phyloP scores from a whole-genome alignment of 1,140 invertebrate species.

The Papilio xuthus region DNA sequence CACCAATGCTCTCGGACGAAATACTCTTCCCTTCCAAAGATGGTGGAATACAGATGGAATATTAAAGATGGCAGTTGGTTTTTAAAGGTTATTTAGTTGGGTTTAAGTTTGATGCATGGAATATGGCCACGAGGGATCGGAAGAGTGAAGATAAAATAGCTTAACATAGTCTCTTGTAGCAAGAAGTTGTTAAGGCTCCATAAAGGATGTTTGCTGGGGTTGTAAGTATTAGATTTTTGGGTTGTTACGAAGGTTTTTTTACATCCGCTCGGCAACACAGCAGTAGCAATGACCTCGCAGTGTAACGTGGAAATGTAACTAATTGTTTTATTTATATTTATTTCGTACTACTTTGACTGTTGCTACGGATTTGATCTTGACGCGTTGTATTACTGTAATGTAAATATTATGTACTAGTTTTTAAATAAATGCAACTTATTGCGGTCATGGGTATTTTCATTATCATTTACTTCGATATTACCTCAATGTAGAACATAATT shows the following conservation, averaged over 20 bases:
- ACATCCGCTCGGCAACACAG: slow-evolving; percentile 58
- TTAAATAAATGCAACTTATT: slow-evolving; percentile 75
- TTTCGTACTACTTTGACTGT: slow-evolving; percentile 78
- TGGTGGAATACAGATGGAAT: not conserved
- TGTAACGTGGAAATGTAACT: slow-evolving; percentile 49
- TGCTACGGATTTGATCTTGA: slow-evolving; percentile 79
- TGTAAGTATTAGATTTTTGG: slow-evolving; percentile 34
- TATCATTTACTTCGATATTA: slow-evolving; percentile 40
- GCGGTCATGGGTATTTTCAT: slow-evolving; percentile 52
- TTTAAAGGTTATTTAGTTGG: slow-evolving; percentile 8
- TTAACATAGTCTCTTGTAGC: not conserved
- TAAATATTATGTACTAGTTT: slow-evolving; percentile 77
- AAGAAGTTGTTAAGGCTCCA: not conserved
- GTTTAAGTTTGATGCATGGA: not conserved
- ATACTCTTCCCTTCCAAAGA: slow-evolving; percentile 14
- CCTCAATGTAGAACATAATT: not conserved
- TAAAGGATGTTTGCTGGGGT: slow-evolving; percentile 6
- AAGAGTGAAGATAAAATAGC: not conserved
- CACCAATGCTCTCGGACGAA: slow-evolving; percentile 34
- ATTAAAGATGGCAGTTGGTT: not conserved
- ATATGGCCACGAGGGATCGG: not conserved
- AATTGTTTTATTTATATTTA: slow-evolving; percentile 72
- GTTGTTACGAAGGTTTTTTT: slow-evolving; percentile 20
- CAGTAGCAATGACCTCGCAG: slow-evolving; percentile 56
- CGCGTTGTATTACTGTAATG: slow-evolving; percentile 74